Base-by-base conservation (phyloP, 2,113 vertebrate species). In the Eleginops maclovinus region DNA sequence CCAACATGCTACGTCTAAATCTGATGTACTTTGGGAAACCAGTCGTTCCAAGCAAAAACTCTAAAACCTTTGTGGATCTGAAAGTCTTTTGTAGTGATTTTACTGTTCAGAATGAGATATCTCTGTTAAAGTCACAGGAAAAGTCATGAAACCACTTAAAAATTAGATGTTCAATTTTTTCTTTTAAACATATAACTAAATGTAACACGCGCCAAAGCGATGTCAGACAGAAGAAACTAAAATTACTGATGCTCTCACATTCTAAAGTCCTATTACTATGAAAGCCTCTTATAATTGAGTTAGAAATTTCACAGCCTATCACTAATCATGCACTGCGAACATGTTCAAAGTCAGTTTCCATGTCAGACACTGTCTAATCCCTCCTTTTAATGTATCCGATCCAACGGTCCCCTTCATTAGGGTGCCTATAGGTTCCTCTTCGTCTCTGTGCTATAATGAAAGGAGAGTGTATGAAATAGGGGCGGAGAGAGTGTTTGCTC, bases 311-410 rank as follows among this genome's bases (percentile, higher is more conserved):
- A 85, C 83, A 89, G 90, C 77, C 87, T 81, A 82, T 88, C 85
- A 85, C 87, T 93, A 91, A 93, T 91, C 81, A 89, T 77, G 84
- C 76, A 79, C 75, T 81, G 77, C 53, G 82, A 84, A 86, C 62
- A 88, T 81, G 83, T 92, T 90, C 89, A 92, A 91, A 91, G 89
- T 75, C 79, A 69, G 83, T 85, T 79, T 92, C 87, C 77, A 70
- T 92, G 87, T 93, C 90, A 83, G 82, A 85, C 88, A 85, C 61
- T 14, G 77, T 89, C 85, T 92, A 92, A 94, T 93, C 90, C 88
- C 72, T 69, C 59, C 72, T 73, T 93, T 89, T 92, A 91, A 91
- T 88, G 88, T 87, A 81, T 49, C 79, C 54, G 62, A 82, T 89
- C 88, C 85, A 78, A 69, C 76, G 22, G 85, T 87, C 76, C 79